Evolutionary conservation across 2,888 invertebrate genomes (phyloP).

Genomic region (Rotaria socialis): DNA sequence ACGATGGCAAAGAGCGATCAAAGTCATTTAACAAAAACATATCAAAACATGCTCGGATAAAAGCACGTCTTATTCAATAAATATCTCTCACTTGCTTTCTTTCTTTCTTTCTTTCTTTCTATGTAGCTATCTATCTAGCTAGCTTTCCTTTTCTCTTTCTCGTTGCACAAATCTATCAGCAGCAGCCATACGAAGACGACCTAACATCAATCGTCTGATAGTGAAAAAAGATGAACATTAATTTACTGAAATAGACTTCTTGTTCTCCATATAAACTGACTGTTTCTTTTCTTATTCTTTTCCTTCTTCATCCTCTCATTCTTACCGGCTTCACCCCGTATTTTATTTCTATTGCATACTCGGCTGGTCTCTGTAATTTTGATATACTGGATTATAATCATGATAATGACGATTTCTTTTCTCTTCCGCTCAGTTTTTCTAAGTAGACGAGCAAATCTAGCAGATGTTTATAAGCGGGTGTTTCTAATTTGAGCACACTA

Average conservation of each 20-base stretch:
- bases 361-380: neutral
- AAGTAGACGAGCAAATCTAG: neutral
- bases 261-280: neutral
- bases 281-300: neutral
- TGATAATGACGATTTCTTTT: neutral
- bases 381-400: neutral
- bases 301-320: too few species aligned
- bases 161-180: neutral
- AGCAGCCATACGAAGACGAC: neutral
- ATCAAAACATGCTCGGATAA: neutral
- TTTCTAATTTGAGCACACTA: neutral
- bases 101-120: neutral
- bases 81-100: neutral
- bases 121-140: too few species aligned
- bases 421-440: neutral
- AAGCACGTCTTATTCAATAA: neutral
- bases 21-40: neutral
- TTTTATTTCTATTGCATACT: neutral
- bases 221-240: conserved; percentile 17
- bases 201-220: neutral
- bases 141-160: too few species aligned
- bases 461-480: neutral
- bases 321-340: neutral
- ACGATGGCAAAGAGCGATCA: neutral
- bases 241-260: conserved; percentile 15